Base-by-base conservation (phyloP, 2,113 vertebrate species). In the Vulpes lagopus region DNA sequence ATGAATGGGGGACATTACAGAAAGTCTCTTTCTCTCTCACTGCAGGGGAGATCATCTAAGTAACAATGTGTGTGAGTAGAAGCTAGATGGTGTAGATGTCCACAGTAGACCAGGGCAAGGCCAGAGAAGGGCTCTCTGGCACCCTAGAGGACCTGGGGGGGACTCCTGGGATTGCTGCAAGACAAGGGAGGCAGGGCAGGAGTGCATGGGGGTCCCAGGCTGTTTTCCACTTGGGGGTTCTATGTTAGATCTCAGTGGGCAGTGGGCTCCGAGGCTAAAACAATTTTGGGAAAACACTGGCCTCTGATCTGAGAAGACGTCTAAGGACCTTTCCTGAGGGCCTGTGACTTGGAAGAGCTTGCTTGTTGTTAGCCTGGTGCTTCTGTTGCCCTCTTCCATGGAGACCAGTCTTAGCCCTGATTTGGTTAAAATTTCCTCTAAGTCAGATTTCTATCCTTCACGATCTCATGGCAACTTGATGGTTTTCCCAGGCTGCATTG, bases 121-220 rank as follows among this genome's bases (percentile, higher is more conserved):
- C 30, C 57, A 60, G 49, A 17, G 9, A 4, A 22, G 7, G 17
- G 19, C 23, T 53, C 23, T 67, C 1, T 0, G 16, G 57, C 59
- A 35, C 11, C 20, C 9, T 1, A 2, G 22, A 35, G 53, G 11
- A 27, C 27, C 51, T 2, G 1, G 27, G 6, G 1, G 1, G 25
- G 16, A 15, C 38, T 32, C 15, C 3, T 7, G 35, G 27, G 7
- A 27, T n/a, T 11, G 53, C 22, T 27, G 51, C 59, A 11, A 30
- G 15, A 62, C 43, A 23, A 74, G 19, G 78, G 49, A 59, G 73
- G 6, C 1, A 3, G 14, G 27, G 11, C 32, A 71, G 65, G 55
- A 35, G 3, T 20, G 11, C 23, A 20, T 30, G 19, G 49, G 22
- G 6, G 8, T 35, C 69, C 16, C 22, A 14, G 73, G 15, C 60